phyloP scores from a whole-genome alignment of 1,140 invertebrate species.

The Bactericera cockerelli region DNA sequence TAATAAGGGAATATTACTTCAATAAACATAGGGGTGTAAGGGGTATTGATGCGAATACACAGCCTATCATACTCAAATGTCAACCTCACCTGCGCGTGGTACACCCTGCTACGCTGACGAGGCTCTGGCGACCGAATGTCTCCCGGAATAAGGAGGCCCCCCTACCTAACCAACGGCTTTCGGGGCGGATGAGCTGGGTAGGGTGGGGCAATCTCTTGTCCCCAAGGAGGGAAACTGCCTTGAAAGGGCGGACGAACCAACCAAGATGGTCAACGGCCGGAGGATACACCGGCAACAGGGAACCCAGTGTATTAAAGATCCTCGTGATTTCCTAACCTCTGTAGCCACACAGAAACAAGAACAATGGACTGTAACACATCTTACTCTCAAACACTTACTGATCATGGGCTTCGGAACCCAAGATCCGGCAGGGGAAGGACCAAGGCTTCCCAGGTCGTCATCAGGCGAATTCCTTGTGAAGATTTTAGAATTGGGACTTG shows the following conservation, averaged over 20 bases:
- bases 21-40: too few species aligned
- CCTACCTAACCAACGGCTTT: neutral
- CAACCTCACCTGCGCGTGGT: too few species aligned
- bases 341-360: neutral
- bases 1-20: too few species aligned
- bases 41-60: too few species aligned
- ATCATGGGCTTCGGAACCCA: conserved; percentile 3
- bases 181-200: conserved; percentile 3
- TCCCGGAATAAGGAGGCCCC: conserved; percentile 2
- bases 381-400: neutral
- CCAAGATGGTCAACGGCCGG: neutral
- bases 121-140: neutral
- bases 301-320: conserved; percentile 10
- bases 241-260: conserved; percentile 12
- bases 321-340: neutral
- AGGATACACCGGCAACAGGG: conserved; percentile 5
- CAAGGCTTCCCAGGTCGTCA: conserved; percentile 13
- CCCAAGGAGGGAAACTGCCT: conserved; percentile 11
- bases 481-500: neutral
- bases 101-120: too few species aligned
- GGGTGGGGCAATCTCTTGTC: conserved; percentile 12
- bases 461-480: conserved; percentile 5
- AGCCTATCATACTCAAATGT: too few species aligned
- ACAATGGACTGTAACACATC: neutral
- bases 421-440: conserved; percentile 7